Percentiles rank a stretch among this genome's conserved stretches.
Conservation (phyloP, 1,140 invertebrate species). For the Phymastichus coffea region DNA sequence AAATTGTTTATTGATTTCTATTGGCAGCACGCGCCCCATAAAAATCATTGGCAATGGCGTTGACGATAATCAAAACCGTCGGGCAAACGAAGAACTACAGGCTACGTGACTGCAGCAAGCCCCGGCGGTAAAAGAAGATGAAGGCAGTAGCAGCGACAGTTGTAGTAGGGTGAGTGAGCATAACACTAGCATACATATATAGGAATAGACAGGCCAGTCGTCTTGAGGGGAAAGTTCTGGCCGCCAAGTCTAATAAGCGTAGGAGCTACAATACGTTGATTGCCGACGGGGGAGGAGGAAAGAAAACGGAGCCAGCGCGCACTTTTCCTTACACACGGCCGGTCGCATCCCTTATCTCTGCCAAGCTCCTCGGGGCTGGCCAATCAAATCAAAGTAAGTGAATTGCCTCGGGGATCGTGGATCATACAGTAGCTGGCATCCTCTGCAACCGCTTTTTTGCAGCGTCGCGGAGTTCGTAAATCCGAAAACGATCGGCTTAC, state of each 20-base stretch:
- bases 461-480: constrained; percentile 15
- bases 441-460: no score
- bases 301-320: no score
- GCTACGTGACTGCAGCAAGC: no score
- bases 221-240: no score
- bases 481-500: constrained; percentile 16
- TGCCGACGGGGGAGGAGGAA: constrained; percentile 35
- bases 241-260: constrained; percentile 49
- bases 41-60: constrained; percentile 5
- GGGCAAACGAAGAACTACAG: neutral
- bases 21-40: neutral
- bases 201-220: no score
- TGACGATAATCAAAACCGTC: neutral
- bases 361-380: no score
- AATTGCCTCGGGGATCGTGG: constrained; percentile 38
- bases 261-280: constrained; percentile 50
- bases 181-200: no score
- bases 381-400: constrained; percentile 58
- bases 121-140: no score
- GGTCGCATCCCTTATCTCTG: neutral
- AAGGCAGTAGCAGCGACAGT: no score
- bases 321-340: neutral
- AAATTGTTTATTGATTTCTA: no score
- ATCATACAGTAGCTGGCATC: no score
- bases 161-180: no score